Conservation (phyloP, 2,888 invertebrate species). For the Nomada fabriciana region DNA sequence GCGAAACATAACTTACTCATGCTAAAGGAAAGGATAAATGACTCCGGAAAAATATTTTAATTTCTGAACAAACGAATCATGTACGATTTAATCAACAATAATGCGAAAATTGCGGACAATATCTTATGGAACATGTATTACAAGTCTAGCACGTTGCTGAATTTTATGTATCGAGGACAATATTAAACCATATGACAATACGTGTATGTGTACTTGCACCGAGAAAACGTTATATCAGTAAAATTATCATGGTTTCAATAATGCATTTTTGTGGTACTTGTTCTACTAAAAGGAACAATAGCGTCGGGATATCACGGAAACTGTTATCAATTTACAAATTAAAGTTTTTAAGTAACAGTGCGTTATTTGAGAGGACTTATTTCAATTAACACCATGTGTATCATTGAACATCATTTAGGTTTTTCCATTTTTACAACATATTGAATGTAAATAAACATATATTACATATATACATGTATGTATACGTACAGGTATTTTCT, state of each 20-base stretch:
- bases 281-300: neutral
- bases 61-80: conserved; percentile 36
- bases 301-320: conserved; percentile 44
- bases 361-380: conserved; percentile 45
- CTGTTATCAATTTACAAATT: conserved; percentile 49
- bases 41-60: conserved; percentile 48
- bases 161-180: conserved; percentile 29
- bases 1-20: conserved; percentile 60
- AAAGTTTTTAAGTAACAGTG: conserved; percentile 45
- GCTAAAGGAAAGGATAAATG: conserved; percentile 41
- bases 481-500: conserved; percentile 57
- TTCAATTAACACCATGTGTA: conserved; percentile 46
- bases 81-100: conserved; percentile 7
- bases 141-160: conserved; percentile 11
- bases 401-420: conserved; percentile 46
- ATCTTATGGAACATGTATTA: conserved; percentile 37
- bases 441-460: conserved; percentile 67
- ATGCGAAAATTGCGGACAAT: conserved; percentile 35
- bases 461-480: conserved; percentile 38
- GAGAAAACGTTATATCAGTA: conserved; percentile 32
- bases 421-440: conserved; percentile 66
- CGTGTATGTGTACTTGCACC: conserved; percentile 37
- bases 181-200: conserved; percentile 37
- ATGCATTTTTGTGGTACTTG: conserved; percentile 58
- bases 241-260: conserved; percentile 50